These are phyloP conservation scores for Atopsyche davidsoni DNA, from an alignment of 1,140 invertebrate species.

Conservation along the genomic window DNA sequence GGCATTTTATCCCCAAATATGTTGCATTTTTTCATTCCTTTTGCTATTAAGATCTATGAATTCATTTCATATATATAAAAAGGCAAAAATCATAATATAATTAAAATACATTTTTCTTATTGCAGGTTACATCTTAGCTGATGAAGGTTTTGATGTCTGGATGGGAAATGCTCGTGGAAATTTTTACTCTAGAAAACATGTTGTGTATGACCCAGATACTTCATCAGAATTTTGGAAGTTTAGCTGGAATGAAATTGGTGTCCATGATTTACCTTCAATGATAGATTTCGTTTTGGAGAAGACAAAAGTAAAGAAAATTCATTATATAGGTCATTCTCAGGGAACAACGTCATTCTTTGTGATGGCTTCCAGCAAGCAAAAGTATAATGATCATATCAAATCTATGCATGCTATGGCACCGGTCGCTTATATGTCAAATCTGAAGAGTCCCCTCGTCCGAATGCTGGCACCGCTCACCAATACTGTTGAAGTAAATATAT, in stretches of 20 bases:
- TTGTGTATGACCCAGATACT: slow-evolving; percentile 50
- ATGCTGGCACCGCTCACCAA: slow-evolving; percentile 37
- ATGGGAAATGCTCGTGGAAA: slow-evolving; percentile 65
- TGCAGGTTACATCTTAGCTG: slow-evolving; percentile 60
- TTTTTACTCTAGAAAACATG: slow-evolving; percentile 56
- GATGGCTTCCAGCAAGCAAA: slow-evolving; percentile 52
- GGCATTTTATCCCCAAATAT: too few relatives aligned
- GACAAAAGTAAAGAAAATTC: slow-evolving; percentile 54
- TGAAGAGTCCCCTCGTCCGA: slow-evolving; percentile 50
- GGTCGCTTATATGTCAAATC: slow-evolving; percentile 55
- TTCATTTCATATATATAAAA: not conserved
- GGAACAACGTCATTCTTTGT: slow-evolving; percentile 64
- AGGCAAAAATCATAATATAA: not conserved
- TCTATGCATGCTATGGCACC: slow-evolving; percentile 63
- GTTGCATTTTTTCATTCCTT: too few relatives aligned
- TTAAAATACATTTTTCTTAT: slow-evolving; percentile 16
- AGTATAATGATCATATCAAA: slow-evolving; percentile 60
- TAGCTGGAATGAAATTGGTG: slow-evolving; percentile 74
- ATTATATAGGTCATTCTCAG: slow-evolving; percentile 66
- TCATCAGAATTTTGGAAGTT: slow-evolving; percentile 70
- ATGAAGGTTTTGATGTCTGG: slow-evolving; percentile 74
- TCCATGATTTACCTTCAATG: slow-evolving; percentile 68
- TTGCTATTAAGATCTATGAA: too few relatives aligned
- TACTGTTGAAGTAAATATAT: slow-evolving; percentile 37
- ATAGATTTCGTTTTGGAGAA: slow-evolving; percentile 62